Base-by-base conservation (phyloP, 1,140 invertebrate genomes). In the Drosophila paulistorum region DNA sequence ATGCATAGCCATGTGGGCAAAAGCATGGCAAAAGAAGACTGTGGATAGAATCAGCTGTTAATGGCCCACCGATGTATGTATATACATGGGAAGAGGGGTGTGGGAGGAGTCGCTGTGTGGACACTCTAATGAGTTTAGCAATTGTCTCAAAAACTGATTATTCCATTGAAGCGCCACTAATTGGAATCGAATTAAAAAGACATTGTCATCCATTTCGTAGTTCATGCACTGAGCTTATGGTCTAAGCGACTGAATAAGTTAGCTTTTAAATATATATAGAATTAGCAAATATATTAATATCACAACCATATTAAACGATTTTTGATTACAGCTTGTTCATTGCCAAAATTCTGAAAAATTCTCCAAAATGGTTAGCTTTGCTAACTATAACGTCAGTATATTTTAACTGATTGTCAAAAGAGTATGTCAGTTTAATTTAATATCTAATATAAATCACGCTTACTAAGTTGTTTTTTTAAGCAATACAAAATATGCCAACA, bases 1-100 rank as follows among this genome's bases (percentile, higher is more conserved):
- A 87, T 87, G 84, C 83, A 89, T 64, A 69, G 54, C 65, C 82
- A 85, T 84, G 79, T 71, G 65, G 60, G 39, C 13, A 62, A 74
- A 6, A 51, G 61, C 2, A 37, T 14, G 9, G 59, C 33, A 33
- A 26, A 11, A n/a, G 13, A 33, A 20, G 11, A 14, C 2, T 48
- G n/a, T 10, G 2, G 35, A 13, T 17, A 33, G 35, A 48, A 74
- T 23, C 17, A 17, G 9, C 57, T 35, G 26, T 17, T 48, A 48
- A 48, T 17, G 17, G 45, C 45, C 45, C 30, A 5, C 30, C 3
- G 23, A 26, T 0, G 23, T 26, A 26, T 26, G 30, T 30, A 30
- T 30, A 4, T 5, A 30, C 6, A 30, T 30, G 26, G 26, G 5
- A 30, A 51, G 11, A 51, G 6, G 7, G n/a, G 9, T 1, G 11